Evolutionary conservation across 1,140 invertebrate species (phyloP).

Genomic region (Phymorhynchus buccinoides): DNA sequence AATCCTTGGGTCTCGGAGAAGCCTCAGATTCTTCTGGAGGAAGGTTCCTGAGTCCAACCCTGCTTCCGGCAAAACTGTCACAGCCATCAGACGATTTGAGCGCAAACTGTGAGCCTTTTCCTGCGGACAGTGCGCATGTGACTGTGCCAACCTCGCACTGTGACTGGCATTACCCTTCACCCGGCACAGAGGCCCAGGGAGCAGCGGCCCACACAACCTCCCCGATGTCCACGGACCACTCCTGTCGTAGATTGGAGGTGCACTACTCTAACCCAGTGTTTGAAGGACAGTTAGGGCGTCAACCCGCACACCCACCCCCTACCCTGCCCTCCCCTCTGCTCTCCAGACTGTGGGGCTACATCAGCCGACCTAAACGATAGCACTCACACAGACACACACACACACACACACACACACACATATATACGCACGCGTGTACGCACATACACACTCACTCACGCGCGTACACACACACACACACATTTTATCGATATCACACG

Average conservation of each 20-base stretch:
- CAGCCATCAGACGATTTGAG: background rate
- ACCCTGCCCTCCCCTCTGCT: conserved; percentile 7
- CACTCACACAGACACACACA: too few species aligned
- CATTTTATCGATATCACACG: too few species aligned
- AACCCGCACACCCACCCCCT: background rate
- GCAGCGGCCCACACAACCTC: too few species aligned
- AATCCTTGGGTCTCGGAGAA: too few species aligned
- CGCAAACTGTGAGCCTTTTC: conserved; percentile 10
- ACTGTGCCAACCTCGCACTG: background rate
- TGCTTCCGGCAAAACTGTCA: background rate
- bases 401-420: too few species aligned
- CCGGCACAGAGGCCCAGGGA: background rate
- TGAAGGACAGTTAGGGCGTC: background rate
- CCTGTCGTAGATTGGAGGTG: conserved; percentile 2
- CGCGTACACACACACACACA: too few species aligned
- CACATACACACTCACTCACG: too few species aligned
- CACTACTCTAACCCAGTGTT: conserved; percentile 29
- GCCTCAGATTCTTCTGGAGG: background rate
- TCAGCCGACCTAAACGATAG: conserved; percentile 20
- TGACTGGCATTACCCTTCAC: background rate
- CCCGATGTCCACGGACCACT: too few species aligned
- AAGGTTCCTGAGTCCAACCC: background rate
- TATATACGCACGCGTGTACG: too few species aligned
- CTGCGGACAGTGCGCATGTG: background rate
- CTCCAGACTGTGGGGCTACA: conserved; percentile 32